phyloP scores from a whole-genome alignment of 2,888 invertebrate genomes.

The Plemyria rubiginata region DNA sequence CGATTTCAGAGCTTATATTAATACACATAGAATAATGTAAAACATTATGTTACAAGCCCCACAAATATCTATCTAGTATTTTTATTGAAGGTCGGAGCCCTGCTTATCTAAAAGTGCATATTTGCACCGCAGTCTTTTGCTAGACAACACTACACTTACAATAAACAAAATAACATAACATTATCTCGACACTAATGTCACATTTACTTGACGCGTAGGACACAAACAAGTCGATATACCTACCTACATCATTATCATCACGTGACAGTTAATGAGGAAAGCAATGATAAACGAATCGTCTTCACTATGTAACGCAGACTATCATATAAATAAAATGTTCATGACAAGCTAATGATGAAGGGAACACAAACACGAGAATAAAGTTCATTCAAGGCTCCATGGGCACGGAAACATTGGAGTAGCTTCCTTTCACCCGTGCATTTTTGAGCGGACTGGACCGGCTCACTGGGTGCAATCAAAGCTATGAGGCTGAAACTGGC shows the following conservation, averaged over 20 bases:
- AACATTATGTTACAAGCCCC: background rate
- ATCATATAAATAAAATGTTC: slow-evolving; percentile 18
- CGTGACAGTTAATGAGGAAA: slow-evolving; percentile 41
- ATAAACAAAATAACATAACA: slow-evolving; percentile 9
- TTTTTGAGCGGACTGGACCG: slow-evolving; percentile 53
- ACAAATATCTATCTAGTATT: too few relatives aligned
- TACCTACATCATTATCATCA: slow-evolving; percentile 31
- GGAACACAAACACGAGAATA: slow-evolving; percentile 46
- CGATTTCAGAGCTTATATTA: too few relatives aligned
- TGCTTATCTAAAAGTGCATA: background rate
- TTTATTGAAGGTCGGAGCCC: too few relatives aligned
- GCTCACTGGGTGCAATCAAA: slow-evolving; percentile 59
- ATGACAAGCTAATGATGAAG: slow-evolving; percentile 40
- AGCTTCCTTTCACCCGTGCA: slow-evolving; percentile 65
- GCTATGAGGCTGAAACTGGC: too few relatives aligned
- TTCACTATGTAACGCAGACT: slow-evolving; percentile 23
- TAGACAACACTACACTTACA: slow-evolving; percentile 6
- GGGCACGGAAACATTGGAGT: slow-evolving; percentile 62
- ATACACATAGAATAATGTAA: too few relatives aligned
- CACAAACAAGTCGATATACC: slow-evolving; percentile 50
- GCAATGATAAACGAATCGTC: slow-evolving; percentile 42
- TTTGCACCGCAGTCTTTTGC: background rate
- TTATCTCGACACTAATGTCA: slow-evolving; percentile 31
- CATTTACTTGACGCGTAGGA: slow-evolving; percentile 40
- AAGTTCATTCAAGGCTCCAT: slow-evolving; percentile 58